Evolutionary conservation across 2,888 invertebrate species (phyloP).

Genomic region (Marasmarcha lunaedactyla): DNA sequence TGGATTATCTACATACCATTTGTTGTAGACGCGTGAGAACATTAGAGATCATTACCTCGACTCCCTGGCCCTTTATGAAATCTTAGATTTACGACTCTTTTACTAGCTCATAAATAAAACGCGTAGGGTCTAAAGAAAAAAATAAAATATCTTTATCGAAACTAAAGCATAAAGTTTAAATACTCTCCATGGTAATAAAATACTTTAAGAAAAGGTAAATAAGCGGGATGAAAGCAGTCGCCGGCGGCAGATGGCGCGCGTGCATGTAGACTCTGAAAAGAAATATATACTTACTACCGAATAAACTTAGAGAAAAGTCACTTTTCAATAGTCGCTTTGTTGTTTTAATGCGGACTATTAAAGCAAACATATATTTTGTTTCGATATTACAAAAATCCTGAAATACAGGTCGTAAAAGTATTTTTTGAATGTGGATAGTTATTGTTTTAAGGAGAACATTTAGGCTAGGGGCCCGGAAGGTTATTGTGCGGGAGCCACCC

Average conservation of each 20-base stretch:
- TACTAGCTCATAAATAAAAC: constrained; percentile 56
- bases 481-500: constrained; percentile 39
- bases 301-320: too few species aligned
- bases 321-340: too few species aligned
- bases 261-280: constrained; percentile 35
- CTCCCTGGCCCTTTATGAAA: constrained; percentile 55
- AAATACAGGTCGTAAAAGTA: not conserved
- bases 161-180: constrained; percentile 51
- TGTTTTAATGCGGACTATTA: too few species aligned
- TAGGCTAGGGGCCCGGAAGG: constrained; percentile 2
- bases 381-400: not conserved
- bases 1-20: too few species aligned
- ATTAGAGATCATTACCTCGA: constrained; percentile 41
- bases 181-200: constrained; percentile 61
- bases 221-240: constrained; percentile 59
- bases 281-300: too few species aligned
- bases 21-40: constrained; percentile 39
- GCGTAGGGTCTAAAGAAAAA: constrained; percentile 46
- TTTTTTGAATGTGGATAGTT: not conserved
- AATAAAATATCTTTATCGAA: constrained; percentile 59
- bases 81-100: constrained; percentile 60
- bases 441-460: not conserved
- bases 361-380: not conserved
- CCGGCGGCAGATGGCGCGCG: constrained; percentile 54
- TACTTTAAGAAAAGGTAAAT: constrained; percentile 61